Conservation (phyloP, 2,797 vertebrate genomes). For the Falco rusticolus region DNA sequence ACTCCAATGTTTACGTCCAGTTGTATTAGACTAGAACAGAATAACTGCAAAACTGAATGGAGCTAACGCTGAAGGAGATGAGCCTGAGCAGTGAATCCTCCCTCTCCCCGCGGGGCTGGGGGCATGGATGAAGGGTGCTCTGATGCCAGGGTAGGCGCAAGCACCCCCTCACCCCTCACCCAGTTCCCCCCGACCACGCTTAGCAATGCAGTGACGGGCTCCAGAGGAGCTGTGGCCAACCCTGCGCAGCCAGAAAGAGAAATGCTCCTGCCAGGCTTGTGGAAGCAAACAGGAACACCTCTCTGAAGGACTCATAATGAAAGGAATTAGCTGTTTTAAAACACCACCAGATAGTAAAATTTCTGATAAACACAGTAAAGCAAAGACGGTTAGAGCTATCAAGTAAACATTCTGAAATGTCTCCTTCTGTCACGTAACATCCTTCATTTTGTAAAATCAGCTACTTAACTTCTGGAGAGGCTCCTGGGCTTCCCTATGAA, state of each 20-base stretch:
- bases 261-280: background rate
- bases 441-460: constrained; percentile 25
- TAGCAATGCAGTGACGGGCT: background rate
- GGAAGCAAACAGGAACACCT: background rate
- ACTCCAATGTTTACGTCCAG: background rate
- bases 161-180: background rate
- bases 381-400: background rate
- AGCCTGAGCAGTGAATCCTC: background rate
- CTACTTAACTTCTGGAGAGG: constrained; percentile 47
- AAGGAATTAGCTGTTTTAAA: constrained; percentile 4
- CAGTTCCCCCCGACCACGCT: background rate
- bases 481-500: constrained; percentile 25
- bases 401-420: background rate
- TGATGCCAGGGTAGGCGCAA: background rate
- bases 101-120: background rate
- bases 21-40: background rate
- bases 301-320: constrained; percentile 2
- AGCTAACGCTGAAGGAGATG: background rate
- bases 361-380: background rate
- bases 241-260: background rate
- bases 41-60: background rate
- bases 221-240: background rate
- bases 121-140: background rate
- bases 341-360: background rate
- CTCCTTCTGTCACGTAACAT: background rate